Base-by-base conservation (phyloP, 2,888 invertebrate genomes). In the Erebia aethiops region DNA sequence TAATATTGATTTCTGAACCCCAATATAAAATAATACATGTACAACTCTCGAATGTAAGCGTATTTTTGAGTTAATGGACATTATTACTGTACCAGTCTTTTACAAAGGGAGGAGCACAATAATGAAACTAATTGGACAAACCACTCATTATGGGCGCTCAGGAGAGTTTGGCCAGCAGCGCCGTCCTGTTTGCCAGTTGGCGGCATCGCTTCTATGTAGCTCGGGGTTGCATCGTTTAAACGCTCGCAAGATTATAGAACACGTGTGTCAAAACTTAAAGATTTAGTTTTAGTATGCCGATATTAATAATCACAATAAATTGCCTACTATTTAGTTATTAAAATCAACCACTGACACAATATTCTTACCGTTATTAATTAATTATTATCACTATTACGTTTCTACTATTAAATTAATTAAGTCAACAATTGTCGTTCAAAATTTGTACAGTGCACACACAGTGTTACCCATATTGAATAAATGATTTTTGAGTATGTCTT, bases 81-180 rank as follows among this genome's bases (percentile, higher is more conserved):
- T 51, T 49, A 51, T 1, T n/a, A 51, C n/a, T 35, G 1, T 35
- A 35, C 8, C 58, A 58, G 58, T 35, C 35, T 58, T 58, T 58
- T 58, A 16, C 52, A 18, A 14, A 16, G 35, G 14, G 41, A 54
- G 56, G 16, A 35, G 16, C 18, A 64, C 49, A 89, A 91, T 91
- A 92, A 92, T 90, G 90, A 84, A 90, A 87, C 87, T 91, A 91
- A 92, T 91, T 90, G 88, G 86, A 86, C 86, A 84, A 86, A 87
- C 86, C 82, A 83, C 85, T 86, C 89, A 89, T 89, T 89, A 88
- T 89, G 86, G 86, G 85, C 83, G 87, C 81, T 84, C 84, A 83
- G 52, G 83, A 83, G 83, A 81, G 88, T 87, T 90, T 91, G 91
- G 90, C 89, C 81, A 81, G 78, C 81, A 82, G 78, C 70, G 77